Evolutionary conservation across 2,797 vertebrate species (phyloP).

Genomic region (Microhierax caerulescens): DNA sequence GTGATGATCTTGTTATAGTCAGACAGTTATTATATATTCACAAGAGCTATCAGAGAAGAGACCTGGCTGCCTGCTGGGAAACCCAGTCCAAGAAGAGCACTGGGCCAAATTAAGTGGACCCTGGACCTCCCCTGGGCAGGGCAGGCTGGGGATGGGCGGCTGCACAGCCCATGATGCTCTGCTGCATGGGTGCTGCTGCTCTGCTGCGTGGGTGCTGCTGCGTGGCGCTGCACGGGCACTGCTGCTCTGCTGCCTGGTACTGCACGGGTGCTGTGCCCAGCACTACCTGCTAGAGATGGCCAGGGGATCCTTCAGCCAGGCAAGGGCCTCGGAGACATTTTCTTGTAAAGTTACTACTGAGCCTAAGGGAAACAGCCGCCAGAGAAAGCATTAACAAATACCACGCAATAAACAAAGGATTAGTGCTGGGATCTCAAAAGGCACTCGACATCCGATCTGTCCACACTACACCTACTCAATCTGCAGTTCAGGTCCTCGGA

Average conservation of each 20-base stretch:
- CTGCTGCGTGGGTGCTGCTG: neutral
- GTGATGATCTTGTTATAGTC: neutral
- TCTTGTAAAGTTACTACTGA: neutral
- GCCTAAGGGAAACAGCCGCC: neutral
- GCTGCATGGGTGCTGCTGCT: too few species aligned
- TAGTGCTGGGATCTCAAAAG: fast-evolving
- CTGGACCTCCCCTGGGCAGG: neutral
- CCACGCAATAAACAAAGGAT: neutral
- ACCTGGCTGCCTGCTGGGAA: neutral
- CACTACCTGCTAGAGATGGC: fast-evolving
- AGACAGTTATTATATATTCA: fast-evolving
- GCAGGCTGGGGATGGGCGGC: neutral
- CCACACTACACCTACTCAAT: neutral
- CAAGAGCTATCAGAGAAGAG: too few species aligned
- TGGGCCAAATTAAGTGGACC: fast-evolving
- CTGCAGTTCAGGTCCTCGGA: neutral
- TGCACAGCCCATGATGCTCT: neutral
- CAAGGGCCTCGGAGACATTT: neutral
- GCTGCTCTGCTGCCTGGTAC: neutral
- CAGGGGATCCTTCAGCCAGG: fast-evolving
- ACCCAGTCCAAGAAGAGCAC: neutral
- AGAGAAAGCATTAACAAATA: neutral
- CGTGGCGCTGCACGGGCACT: fast-evolving
- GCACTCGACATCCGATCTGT: neutral
- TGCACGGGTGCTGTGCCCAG: neutral